These are phyloP conservation scores for Apodemus sylvaticus DNA, from an alignment of 2,113 vertebrate species.

Conservation along the genomic window DNA sequence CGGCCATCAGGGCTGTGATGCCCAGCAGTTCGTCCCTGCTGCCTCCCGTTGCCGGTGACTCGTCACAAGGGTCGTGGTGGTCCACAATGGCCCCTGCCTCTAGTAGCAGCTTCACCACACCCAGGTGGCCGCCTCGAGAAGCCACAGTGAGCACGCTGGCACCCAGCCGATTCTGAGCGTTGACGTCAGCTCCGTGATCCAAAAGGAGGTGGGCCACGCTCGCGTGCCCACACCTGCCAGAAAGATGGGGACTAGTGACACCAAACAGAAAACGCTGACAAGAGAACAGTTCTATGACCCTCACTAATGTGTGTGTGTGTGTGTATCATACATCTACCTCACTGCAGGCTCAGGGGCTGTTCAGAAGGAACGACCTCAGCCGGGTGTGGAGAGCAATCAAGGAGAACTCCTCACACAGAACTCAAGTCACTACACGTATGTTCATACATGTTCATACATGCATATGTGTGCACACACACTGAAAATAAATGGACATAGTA, in stretches of 20 bases:
- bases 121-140: conserved; percentile 92
- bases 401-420: background rate
- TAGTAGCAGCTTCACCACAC: conserved; percentile 92
- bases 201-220: conserved; percentile 93
- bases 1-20: conserved; percentile 93
- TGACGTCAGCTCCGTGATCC: conserved; percentile 96
- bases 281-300: background rate
- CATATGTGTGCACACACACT: background rate
- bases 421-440: background rate
- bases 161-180: conserved; percentile 95
- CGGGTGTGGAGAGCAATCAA: background rate
- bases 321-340: too few species aligned
- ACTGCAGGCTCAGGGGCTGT: background rate
- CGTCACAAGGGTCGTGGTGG: conserved; percentile 88
- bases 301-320: too few species aligned
- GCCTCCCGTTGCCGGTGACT: conserved; percentile 82
- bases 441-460: background rate
- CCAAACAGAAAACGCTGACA: fast-evolving
- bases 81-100: conserved; percentile 93
- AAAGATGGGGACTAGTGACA: background rate
- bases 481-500: background rate
- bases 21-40: conserved; percentile 89
- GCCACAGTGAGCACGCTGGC: conserved; percentile 95
- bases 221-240: conserved; percentile 92
- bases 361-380: background rate